Conservation (phyloP, 2,113 vertebrate genomes). For the Halcyon senegalensis region DNA sequence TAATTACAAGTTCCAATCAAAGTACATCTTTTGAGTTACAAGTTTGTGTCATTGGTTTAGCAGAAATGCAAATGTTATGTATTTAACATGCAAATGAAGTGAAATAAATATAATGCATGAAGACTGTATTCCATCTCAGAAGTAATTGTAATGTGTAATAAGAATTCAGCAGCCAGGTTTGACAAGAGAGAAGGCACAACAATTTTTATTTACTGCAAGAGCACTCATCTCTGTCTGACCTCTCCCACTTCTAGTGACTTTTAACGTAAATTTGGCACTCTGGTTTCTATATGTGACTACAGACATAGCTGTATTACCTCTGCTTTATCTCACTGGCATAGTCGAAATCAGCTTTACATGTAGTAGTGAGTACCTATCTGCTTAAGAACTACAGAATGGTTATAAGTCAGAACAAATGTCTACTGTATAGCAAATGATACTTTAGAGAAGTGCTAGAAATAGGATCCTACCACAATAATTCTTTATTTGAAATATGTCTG, state of each 20-base stretch:
- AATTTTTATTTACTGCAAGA: slow-evolving; percentile 66
- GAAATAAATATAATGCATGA: slow-evolving; percentile 71
- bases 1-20: slow-evolving; percentile 60
- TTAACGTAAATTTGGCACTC: not conserved
- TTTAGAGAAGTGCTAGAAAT: not conserved
- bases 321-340: not conserved
- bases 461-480: not conserved
- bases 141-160: slow-evolving; percentile 69
- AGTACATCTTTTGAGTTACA: slow-evolving; percentile 60
- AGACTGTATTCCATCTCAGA: slow-evolving; percentile 61
- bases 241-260: slow-evolving; percentile 34
- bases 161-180: slow-evolving; percentile 37
- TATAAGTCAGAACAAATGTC: not conserved
- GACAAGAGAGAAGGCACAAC: slow-evolving; percentile 47
- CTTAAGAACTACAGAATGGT: not conserved
- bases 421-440: not conserved
- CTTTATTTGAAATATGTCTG: not conserved
- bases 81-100: slow-evolving; percentile 72
- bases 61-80: slow-evolving; percentile 72
- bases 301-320: not conserved
- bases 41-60: slow-evolving; percentile 54
- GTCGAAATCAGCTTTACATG: not conserved
- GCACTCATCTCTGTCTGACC: slow-evolving; percentile 46
- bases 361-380: not conserved
- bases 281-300: not conserved